Evolutionary conservation across 2,888 invertebrate species (phyloP).

Genomic region (Drepanosiphum platanoidis): DNA sequence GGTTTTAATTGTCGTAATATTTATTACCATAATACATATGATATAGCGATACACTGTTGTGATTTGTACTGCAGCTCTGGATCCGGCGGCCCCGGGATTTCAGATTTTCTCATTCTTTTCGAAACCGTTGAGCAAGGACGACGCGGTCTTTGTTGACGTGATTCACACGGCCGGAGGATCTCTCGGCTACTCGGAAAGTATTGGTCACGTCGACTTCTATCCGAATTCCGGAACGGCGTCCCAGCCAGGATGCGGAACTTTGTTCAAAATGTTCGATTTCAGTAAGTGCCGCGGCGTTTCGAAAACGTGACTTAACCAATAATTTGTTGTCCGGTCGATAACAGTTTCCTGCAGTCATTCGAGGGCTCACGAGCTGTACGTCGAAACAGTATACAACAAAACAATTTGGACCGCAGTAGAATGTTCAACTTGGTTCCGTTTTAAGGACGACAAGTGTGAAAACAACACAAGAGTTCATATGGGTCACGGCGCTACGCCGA

Average conservation of each 20-base stretch:
- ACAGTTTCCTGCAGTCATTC: not conserved
- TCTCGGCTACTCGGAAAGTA: slow-evolving; percentile 65
- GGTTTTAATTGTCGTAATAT: not conserved
- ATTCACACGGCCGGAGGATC: slow-evolving; percentile 66
- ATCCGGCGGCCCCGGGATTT: slow-evolving; percentile 64
- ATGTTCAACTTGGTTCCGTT: not conserved
- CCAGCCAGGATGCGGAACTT: slow-evolving; percentile 62
- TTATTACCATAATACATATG: not conserved
- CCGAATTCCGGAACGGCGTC: slow-evolving; percentile 65
- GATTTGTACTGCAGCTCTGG: slow-evolving; percentile 28
- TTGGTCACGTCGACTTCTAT: slow-evolving; percentile 66
- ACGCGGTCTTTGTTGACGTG: slow-evolving; percentile 65
- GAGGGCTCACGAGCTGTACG: not conserved
- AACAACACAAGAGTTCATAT: not conserved
- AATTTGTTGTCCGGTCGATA: not conserved
- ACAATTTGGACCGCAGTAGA: not conserved
- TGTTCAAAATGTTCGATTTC: slow-evolving; percentile 43
- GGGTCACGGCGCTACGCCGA: not conserved
- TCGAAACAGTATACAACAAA: not conserved
- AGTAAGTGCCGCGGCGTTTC: slow-evolving; percentile 53
- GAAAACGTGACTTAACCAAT: not conserved
- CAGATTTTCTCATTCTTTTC: slow-evolving; percentile 65
- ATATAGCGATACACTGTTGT: not conserved
- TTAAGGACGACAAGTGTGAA: not conserved
- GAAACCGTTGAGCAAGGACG: slow-evolving; percentile 37